Percentiles rank a stretch among this genome's conserved stretches.
phyloP scores from a whole-genome alignment of 2,113 vertebrate genomes.

The Alaudala cheleensis region DNA sequence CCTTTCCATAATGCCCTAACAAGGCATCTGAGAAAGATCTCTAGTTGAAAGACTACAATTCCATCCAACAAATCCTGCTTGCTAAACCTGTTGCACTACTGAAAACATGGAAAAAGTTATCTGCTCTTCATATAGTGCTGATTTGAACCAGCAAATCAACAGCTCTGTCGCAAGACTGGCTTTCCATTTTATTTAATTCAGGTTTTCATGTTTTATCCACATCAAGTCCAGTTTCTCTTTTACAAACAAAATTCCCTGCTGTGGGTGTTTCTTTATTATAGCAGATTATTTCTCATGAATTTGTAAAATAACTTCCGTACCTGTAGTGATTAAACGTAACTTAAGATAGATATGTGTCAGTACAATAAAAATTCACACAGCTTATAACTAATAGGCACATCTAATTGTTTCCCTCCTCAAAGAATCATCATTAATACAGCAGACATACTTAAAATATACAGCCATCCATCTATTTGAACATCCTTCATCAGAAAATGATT shows the following conservation, averaged over 20 bases:
- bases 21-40: neutral
- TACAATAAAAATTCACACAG: neutral
- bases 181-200: neutral
- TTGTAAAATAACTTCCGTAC: neutral
- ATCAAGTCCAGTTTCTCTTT: neutral
- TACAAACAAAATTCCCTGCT: neutral
- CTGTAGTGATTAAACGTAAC: neutral
- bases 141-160: neutral
- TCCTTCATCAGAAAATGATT: neutral
- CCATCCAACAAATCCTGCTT: neutral
- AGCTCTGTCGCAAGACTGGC: neutral
- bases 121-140: neutral
- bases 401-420: neutral
- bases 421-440: neutral
- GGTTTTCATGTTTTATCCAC: neutral
- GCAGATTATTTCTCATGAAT: neutral
- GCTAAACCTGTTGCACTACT: neutral
- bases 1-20: neutral
- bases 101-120: neutral
- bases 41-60: neutral
- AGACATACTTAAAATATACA: neutral
- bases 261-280: neutral
- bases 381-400: neutral
- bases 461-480: neutral
- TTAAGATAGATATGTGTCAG: neutral